Conservation (phyloP, 2,888 invertebrate genomes). For the Reticulitermes lucifugus region DNA sequence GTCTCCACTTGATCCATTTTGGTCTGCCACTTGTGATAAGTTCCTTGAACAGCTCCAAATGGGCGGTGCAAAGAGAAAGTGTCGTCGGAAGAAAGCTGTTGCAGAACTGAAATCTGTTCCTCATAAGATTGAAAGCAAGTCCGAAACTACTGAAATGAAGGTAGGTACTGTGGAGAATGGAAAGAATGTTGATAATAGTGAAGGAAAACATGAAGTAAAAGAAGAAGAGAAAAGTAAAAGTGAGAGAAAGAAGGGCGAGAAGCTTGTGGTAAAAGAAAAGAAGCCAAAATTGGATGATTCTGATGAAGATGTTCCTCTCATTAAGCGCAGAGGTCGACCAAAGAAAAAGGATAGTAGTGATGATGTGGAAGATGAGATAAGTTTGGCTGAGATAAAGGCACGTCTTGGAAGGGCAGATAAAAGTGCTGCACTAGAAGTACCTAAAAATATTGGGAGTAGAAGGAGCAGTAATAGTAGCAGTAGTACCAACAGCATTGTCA, state of each 20-base stretch:
- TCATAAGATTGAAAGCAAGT: slow-evolving; percentile 12
- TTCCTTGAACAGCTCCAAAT: slow-evolving; percentile 81
- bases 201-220: slow-evolving; percentile 29
- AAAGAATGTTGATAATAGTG: slow-evolving; percentile 8
- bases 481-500: slow-evolving; percentile 56
- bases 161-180: slow-evolving; percentile 32
- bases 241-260: slow-evolving; percentile 53
- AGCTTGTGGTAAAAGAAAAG: slow-evolving; percentile 48
- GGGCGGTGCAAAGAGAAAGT: slow-evolving; percentile 69
- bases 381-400: slow-evolving; percentile 61
- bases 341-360: slow-evolving; percentile 43
- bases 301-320: slow-evolving; percentile 54
- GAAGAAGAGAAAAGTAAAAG: slow-evolving; percentile 47
- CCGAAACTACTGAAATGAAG: slow-evolving; percentile 35
- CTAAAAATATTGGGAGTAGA: slow-evolving; percentile 44
- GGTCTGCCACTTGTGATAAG: slow-evolving; percentile 80
- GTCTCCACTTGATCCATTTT: slow-evolving; percentile 63
- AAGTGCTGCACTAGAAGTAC: slow-evolving; percentile 62
- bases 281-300: slow-evolving; percentile 60
- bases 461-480: slow-evolving; percentile 32
- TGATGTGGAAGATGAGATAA: slow-evolving; percentile 58
- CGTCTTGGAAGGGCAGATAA: slow-evolving; percentile 63
- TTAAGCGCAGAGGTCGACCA: slow-evolving; percentile 44
- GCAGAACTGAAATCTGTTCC: slow-evolving; percentile 34
- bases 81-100: slow-evolving; percentile 66